Percentiles rank a stretch among this genome's conserved stretches.
Conservation (phyloP, 2,797 vertebrate species). For the Macropus fuliginosus region DNA sequence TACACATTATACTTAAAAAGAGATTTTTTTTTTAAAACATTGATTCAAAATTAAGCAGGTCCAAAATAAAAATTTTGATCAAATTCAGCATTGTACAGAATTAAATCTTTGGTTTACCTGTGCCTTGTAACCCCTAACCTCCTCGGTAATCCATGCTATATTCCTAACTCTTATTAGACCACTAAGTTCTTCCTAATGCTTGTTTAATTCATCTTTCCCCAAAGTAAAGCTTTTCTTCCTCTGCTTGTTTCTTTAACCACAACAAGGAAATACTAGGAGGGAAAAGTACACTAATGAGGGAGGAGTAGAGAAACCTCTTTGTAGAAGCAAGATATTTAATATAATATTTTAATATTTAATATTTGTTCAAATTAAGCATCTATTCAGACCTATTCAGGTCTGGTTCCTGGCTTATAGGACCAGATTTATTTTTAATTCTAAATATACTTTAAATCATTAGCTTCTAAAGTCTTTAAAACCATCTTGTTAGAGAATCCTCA, state of each 20-base stretch:
- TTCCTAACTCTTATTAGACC: slow-evolving; percentile 24
- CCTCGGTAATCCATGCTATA: background rate
- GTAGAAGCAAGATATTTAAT: background rate
- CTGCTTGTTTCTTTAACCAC: background rate
- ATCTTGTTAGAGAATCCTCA: slow-evolving; percentile 6
- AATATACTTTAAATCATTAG: slow-evolving; percentile 19
- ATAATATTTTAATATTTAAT: background rate
- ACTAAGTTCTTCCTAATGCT: background rate
- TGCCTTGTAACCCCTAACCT: slow-evolving; percentile 4
- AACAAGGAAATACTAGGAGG: background rate
- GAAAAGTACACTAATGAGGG: background rate
- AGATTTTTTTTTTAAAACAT: background rate
- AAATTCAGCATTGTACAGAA: background rate
- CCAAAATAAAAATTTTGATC: slow-evolving; percentile 32
- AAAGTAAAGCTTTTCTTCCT: background rate
- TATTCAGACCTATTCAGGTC: background rate
- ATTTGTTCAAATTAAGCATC: slow-evolving; percentile 15
- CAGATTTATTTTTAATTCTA: slow-evolving; percentile 1
- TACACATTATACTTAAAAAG: background rate
- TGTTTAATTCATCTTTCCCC: background rate
- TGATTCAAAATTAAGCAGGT: slow-evolving; percentile 49
- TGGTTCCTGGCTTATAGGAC: background rate
- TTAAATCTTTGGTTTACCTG: slow-evolving; percentile 28
- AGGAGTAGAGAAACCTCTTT: background rate
- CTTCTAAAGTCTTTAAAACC: slow-evolving; percentile 1